phyloP scores from a whole-genome alignment of 2,113 vertebrate genomes.

The Myotis lucifugus region DNA sequence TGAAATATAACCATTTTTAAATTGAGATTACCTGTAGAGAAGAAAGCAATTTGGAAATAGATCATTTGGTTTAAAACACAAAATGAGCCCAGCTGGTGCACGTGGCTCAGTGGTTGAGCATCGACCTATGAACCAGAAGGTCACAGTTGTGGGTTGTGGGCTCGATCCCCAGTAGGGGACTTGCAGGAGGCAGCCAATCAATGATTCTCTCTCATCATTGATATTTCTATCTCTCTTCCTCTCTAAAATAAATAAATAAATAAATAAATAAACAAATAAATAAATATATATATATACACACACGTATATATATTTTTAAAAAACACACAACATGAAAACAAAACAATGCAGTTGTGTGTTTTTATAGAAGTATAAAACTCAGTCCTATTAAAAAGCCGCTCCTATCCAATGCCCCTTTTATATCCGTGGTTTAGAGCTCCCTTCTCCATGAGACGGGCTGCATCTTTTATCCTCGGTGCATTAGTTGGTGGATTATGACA shows the following conservation, averaged over 20 bases:
- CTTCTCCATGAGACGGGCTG: neutral
- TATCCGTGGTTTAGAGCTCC: neutral
- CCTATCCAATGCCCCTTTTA: neutral
- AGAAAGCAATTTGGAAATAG: neutral
- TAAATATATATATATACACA: no score
- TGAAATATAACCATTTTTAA: constrained; percentile 24
- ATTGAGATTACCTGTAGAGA: neutral
- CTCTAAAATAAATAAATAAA: no score
- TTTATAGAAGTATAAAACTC: neutral
- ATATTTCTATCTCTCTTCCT: no score
- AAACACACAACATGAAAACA: neutral
- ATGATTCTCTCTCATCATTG: no score
- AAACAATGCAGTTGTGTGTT: neutral
- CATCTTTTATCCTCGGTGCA: neutral
- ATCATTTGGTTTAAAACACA: neutral
- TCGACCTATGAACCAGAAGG: no score
- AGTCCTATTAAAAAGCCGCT: neutral
- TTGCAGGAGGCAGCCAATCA: no score
- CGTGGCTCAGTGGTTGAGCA: no score
- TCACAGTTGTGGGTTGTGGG: no score
- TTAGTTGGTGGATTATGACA: neutral
- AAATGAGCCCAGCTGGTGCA: neutral
- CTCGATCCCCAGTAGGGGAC: no score
- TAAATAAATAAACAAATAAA: no score
- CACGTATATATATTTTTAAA: no score